Evolutionary conservation across 1,140 invertebrate genomes (phyloP), one percentile per base, ranked within the genome.

Genomic region (Drosophila busckii): DNA sequence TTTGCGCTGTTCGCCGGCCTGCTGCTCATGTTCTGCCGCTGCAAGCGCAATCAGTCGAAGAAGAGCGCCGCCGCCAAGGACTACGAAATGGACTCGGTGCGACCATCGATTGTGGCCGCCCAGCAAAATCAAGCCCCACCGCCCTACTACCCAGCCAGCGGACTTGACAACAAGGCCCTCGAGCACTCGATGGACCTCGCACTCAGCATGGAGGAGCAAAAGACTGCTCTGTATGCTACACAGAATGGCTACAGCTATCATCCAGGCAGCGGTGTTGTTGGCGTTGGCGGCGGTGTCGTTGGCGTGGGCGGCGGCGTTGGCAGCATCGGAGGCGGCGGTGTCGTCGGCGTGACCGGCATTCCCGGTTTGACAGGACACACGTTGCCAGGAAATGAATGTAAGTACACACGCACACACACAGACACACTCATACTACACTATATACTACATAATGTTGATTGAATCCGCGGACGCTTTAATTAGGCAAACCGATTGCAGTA

Each of bases 81-180:
- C 84, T 95, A 95, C 86, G 95, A 96, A 88, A 94, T 95, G 93
- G 94, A 96, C 83, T 93, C 94, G 0, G 90, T 92, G 55, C 90
- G 93, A 25, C 93, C 94, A 1, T 93, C 93, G 35, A 93, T 95
- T 84, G 93, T 95, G 2, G 90, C 92, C 16, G 80, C 84, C 34
- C 92, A 93, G 53, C 94, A 94, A 85, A 94, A 92, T 56, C 93
- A 94, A 87, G 93, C 93, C 4, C 93, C 94, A 26, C 95, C 95
- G 1, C 95, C 95, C 6, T 96, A 96, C 68, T 95, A 94, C 68
- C 92, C 93, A 8, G 91, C 92, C 13, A 91, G 92, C n/a, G 94
- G 94, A 3, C 92, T 96, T 88, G 95, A 97, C 88, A 97, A 97
- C 87, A 97, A 97, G 88, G 95, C 94, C 17, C 88, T 97, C 5